Conservation (phyloP, 1,140 invertebrate species). For the Zaprionus ornatus region DNA sequence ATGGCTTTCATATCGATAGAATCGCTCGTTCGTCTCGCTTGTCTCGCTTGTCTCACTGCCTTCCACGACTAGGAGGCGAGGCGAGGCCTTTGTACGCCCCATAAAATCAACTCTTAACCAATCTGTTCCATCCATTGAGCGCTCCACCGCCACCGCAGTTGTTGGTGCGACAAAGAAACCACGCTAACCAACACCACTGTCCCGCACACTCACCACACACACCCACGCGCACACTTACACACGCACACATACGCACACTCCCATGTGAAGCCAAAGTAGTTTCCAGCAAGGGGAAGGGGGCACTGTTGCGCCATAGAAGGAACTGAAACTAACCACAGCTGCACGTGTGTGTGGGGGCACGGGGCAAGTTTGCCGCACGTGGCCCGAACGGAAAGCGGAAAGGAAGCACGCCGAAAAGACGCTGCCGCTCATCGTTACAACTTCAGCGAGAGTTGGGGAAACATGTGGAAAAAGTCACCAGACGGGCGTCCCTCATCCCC, state of each 20-base stretch:
- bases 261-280: constrained; percentile 28
- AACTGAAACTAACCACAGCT: constrained; percentile 63
- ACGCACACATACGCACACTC: constrained; percentile 3
- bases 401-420: constrained; percentile 55
- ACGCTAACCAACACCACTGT: constrained; percentile 10
- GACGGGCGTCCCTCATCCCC: constrained; percentile 21
- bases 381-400: constrained; percentile 39
- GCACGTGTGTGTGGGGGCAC: constrained; percentile 46
- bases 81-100: constrained; percentile 14
- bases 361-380: constrained; percentile 60
- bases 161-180: constrained; percentile 64
- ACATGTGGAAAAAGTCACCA: constrained; percentile 41
- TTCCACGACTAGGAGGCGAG: neutral
- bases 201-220: constrained; percentile 17
- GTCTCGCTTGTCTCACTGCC: neutral
- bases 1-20: constrained; percentile 17
- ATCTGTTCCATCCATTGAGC: constrained; percentile 60
- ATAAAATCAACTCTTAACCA: constrained; percentile 57
- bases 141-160: constrained; percentile 46
- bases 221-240: constrained; percentile 9
- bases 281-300: neutral
- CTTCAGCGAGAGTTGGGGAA: constrained; percentile 24
- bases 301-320: constrained; percentile 10
- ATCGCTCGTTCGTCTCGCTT: neutral
- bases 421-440: constrained; percentile 21